phyloP scores from a whole-genome alignment of 2,797 vertebrate species.

The Xenopus petersii region DNA sequence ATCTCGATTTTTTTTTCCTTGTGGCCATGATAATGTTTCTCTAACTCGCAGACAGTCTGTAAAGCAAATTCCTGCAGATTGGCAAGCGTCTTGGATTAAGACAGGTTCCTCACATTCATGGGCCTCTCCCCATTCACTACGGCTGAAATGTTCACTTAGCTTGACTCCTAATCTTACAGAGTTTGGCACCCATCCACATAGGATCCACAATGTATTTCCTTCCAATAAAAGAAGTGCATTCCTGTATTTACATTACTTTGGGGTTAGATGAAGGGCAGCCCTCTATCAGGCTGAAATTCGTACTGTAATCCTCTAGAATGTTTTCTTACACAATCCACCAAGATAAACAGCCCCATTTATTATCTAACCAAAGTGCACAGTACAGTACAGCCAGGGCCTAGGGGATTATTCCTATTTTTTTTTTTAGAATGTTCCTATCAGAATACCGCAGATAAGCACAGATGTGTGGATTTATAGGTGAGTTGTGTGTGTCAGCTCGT shows the following conservation, averaged over 20 bases:
- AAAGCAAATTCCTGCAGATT: background rate
- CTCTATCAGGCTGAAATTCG: conserved; percentile 49
- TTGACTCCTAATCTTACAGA: conserved; percentile 39
- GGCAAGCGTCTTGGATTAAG: background rate
- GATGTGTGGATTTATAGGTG: background rate
- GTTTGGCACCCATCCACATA: conserved; percentile 58
- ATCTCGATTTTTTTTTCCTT: too few species aligned
- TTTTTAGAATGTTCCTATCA: background rate
- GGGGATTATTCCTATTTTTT: background rate
- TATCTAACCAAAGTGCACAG: conserved; percentile 6
- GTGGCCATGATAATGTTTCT: too few species aligned
- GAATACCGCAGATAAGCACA: background rate
- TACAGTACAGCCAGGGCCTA: background rate
- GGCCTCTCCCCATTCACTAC: background rate
- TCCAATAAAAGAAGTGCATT: conserved; percentile 58
- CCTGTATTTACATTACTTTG: conserved; percentile 54
- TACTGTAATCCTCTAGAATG: conserved; percentile 21
- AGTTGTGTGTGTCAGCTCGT: background rate
- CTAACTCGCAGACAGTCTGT: background rate
- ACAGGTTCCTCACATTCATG: background rate
- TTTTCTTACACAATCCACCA: conserved; percentile 17
- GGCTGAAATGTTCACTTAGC: conserved; percentile 28
- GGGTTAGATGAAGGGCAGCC: conserved; percentile 52
- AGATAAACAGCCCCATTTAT: background rate
- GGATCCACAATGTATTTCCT: conserved; percentile 59